phyloP scores from a whole-genome alignment of 2,888 invertebrate genomes.

The Drosophila multiciliata region DNA sequence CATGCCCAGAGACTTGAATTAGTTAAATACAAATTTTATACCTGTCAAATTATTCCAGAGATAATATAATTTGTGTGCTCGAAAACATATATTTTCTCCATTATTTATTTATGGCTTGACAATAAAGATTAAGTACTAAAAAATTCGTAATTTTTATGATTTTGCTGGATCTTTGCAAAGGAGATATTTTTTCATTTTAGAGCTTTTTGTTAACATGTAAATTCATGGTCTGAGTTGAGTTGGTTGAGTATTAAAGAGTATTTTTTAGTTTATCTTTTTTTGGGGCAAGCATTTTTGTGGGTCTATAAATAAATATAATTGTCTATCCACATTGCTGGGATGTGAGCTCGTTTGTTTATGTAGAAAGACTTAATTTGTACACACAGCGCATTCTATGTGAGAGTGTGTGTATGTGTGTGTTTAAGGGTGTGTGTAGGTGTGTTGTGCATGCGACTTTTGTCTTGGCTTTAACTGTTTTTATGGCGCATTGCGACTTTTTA shows the following conservation, averaged over 20 bases:
- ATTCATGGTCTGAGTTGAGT: neutral
- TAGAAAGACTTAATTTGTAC: conserved; percentile 81
- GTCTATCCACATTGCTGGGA: conserved; percentile 57
- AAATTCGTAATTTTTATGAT: neutral
- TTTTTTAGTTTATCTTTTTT: neutral
- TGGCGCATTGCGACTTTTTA: conserved; percentile 80
- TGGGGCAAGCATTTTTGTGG: conserved; percentile 13
- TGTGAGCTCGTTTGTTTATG: conserved; percentile 76
- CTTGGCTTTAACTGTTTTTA: conserved; percentile 81
- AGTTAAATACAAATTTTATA: neutral
- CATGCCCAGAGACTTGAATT: neutral
- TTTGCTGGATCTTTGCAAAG: too few relatives aligned
- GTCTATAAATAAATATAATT: conserved; percentile 50
- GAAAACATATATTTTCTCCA: neutral
- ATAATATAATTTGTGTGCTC: neutral
- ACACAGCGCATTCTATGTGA: conserved; percentile 25
- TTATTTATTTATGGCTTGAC: neutral
- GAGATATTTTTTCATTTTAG: neutral
- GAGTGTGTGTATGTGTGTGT: conserved; percentile 20
- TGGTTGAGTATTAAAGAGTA: conserved; percentile 19
- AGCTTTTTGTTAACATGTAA: neutral
- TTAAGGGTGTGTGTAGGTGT: conserved; percentile 10
- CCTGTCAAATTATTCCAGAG: neutral
- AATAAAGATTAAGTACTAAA: neutral
- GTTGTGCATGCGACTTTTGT: conserved; percentile 64